A percentile compares a stretch with the other conserved stretches of the same genome.
phyloP scores from a whole-genome alignment of 2,113 vertebrate genomes.

The Melospiza melodia region DNA sequence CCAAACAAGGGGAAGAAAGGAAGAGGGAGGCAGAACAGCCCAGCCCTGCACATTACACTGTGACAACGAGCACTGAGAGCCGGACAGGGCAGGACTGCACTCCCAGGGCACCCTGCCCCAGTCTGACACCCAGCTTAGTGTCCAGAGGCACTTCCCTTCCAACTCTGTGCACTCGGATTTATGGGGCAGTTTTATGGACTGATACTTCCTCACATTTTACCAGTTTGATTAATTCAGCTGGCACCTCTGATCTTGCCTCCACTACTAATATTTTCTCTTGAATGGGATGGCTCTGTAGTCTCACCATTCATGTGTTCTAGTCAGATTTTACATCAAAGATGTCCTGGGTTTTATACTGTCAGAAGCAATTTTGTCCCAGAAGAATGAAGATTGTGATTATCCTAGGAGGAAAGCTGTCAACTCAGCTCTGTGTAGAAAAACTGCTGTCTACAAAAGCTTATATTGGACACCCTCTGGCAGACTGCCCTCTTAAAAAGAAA shows the following conservation, averaged over 20 bases:
- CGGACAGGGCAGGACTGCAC: neutral
- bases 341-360: constrained; percentile 66
- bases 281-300: constrained; percentile 38
- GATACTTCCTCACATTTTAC: constrained; percentile 35
- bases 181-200: constrained; percentile 21
- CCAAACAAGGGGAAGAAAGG: neutral
- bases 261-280: constrained; percentile 14
- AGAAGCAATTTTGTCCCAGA: constrained; percentile 66
- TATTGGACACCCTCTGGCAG: constrained; percentile 54
- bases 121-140: constrained; percentile 5
- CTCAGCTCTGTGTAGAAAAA: constrained; percentile 61
- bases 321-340: constrained; percentile 69
- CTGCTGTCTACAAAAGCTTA: constrained; percentile 53
- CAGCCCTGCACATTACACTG: fast-evolving
- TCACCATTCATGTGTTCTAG: constrained; percentile 52
- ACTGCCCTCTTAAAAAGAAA: constrained; percentile 15
- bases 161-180: neutral
- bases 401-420: constrained; percentile 64
- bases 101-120: neutral
- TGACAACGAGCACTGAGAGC: neutral
- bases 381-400: constrained; percentile 64
- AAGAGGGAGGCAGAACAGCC: neutral
- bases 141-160: neutral
- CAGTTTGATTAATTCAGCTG: constrained; percentile 32
- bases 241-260: constrained; percentile 41